A percentile compares a stretch with the other conserved stretches of the same genome.
Evolutionary conservation across 2,888 invertebrate species (phyloP).

Genomic region (Polia nebulosa): DNA sequence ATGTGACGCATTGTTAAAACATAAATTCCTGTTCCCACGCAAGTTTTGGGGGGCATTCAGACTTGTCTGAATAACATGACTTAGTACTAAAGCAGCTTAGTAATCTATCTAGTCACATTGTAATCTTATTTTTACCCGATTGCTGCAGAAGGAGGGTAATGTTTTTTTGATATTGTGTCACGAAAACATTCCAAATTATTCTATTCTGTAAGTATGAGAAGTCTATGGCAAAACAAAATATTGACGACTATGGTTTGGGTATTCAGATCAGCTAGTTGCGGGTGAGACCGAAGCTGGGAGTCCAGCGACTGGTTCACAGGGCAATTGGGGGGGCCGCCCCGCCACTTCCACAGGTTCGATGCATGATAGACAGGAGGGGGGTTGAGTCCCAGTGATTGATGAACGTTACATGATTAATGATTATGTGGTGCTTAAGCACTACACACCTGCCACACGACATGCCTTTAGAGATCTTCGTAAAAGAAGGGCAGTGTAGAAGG

Average conservation of each 20-base stretch:
- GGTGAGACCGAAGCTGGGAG: slow-evolving; percentile 84
- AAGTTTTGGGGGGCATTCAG: neutral
- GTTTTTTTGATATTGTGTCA: no score
- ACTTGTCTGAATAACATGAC: neutral
- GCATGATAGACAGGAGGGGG: slow-evolving; percentile 76
- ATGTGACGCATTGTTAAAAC: neutral
- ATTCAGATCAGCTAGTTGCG: slow-evolving; percentile 88
- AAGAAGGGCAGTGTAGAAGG: neutral
- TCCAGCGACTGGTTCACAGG: slow-evolving; percentile 81
- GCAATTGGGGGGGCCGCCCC: slow-evolving; percentile 85
- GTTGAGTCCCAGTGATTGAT: slow-evolving; percentile 50
- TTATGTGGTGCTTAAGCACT: neutral
- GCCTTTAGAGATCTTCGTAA: neutral
- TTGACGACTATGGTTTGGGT: slow-evolving; percentile 69
- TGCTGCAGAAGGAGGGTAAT: no score
- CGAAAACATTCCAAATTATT: neutral
- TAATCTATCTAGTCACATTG: no score
- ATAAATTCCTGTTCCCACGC: neutral
- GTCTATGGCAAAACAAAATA: slow-evolving; percentile 1
- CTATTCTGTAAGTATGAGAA: neutral
- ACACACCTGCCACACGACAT: neutral
- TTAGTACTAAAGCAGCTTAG: no score
- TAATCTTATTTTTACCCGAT: no score
- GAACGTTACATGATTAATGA: slow-evolving; percentile 40
- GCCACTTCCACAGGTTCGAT: slow-evolving; percentile 87